Evolutionary conservation across 2,888 invertebrate genomes (phyloP).

Genomic region (Cryptus armator): DNA sequence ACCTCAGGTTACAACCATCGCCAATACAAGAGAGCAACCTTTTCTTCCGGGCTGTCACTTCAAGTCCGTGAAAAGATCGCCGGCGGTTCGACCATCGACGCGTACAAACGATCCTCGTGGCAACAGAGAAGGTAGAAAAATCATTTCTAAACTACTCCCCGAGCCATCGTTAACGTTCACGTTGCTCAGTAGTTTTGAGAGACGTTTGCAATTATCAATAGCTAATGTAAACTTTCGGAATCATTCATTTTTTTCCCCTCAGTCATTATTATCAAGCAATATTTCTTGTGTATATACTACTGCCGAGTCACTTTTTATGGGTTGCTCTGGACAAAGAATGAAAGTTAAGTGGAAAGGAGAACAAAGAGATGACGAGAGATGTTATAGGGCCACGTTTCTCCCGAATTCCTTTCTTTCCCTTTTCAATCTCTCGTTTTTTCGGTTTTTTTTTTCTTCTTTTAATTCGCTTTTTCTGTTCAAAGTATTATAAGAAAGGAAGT

Average conservation of each 20-base stretch:
- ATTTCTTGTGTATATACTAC: background rate
- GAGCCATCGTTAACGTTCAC: background rate
- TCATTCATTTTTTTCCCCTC: background rate
- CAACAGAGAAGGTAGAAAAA: slow-evolving; percentile 44
- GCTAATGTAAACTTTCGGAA: background rate
- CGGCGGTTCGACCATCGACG: slow-evolving; percentile 40
- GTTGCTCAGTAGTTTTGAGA: background rate
- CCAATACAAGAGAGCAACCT: slow-evolving; percentile 17
- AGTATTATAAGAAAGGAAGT: background rate
- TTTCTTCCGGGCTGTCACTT: slow-evolving; percentile 54
- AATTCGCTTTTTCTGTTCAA: background rate
- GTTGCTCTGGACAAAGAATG: background rate
- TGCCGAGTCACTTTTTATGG: background rate
- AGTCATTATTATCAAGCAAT: background rate
- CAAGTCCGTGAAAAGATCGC: slow-evolving; percentile 45
- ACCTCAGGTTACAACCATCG: background rate
- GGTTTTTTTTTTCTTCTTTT: background rate
- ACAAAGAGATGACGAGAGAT: background rate
- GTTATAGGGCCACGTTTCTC: background rate
- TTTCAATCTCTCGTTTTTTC: background rate
- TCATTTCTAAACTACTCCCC: slow-evolving; percentile 42
- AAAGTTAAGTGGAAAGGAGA: background rate
- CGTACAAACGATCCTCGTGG: slow-evolving; percentile 58
- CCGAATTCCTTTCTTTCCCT: background rate
- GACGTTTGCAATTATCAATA: background rate